A percentile compares a stretch with the other conserved stretches of the same genome.
These are phyloP conservation scores for Semotilus atromaculatus DNA, from an alignment of 2,797 vertebrate species.

Conservation along the genomic window DNA sequence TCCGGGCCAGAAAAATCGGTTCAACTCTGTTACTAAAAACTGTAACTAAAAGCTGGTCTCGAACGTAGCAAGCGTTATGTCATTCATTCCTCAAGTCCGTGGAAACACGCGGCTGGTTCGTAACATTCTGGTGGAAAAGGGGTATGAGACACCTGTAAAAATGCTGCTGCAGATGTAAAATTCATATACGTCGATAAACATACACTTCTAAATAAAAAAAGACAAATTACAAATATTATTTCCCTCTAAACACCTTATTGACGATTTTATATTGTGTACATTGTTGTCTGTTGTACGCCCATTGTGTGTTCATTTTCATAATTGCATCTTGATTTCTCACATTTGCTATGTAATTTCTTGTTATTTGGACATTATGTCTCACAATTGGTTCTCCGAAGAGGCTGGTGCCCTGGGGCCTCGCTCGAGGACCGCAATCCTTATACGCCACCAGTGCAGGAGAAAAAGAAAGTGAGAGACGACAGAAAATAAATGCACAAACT, in stretches of 20 bases:
- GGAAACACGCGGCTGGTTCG: background rate
- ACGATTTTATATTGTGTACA: background rate
- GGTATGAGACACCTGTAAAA: background rate
- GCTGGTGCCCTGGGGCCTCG: background rate
- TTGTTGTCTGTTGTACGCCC: background rate
- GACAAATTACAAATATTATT: background rate
- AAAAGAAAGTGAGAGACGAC: constrained; percentile 16
- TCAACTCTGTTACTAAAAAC: too few species aligned
- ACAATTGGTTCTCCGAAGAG: background rate
- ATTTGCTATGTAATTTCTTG: background rate
- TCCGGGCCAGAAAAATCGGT: too few species aligned
- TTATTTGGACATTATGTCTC: constrained; percentile 14
- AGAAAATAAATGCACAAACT: constrained; percentile 16
- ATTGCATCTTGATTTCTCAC: background rate
- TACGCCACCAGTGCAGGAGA: background rate
- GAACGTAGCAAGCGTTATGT: background rate
- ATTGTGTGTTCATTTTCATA: constrained; percentile 4
- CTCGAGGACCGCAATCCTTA: constrained; percentile 4
- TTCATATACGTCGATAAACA: too few species aligned
- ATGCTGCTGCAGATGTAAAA: background rate
- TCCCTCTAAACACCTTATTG: background rate
- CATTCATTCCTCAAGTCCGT: background rate
- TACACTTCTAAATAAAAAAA: background rate
- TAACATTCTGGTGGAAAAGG: background rate
- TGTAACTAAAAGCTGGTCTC: too few species aligned